A percentile compares a stretch with the other conserved stretches of the same genome.
These are phyloP conservation scores for Thyatira batis DNA, from an alignment of 2,888 invertebrate genomes.

Conservation along the genomic window DNA sequence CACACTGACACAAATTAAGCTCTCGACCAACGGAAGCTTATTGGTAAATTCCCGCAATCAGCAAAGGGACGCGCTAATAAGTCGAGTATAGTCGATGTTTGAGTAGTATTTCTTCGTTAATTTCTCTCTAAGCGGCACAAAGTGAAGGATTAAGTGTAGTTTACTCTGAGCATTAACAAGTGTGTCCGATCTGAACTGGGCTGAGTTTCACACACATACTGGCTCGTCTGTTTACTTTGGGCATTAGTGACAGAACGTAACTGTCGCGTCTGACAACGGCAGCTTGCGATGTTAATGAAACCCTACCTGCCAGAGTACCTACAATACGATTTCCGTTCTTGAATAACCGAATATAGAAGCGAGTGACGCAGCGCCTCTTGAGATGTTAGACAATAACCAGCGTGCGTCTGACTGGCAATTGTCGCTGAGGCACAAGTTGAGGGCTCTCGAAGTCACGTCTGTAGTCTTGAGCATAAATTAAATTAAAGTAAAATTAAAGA, in stretches of 20 bases:
- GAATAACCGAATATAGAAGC: slow-evolving; percentile 12
- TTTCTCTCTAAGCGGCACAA: slow-evolving; percentile 70
- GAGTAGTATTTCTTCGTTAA: slow-evolving; percentile 67
- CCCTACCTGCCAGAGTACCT: slow-evolving; percentile 10
- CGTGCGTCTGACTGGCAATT: slow-evolving; percentile 53
- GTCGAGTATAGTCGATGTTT: slow-evolving; percentile 55
- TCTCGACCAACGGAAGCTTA: slow-evolving; percentile 32
- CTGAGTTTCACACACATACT: slow-evolving; percentile 71
- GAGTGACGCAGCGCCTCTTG: slow-evolving; percentile 21
- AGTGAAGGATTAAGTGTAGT: slow-evolving; percentile 75
- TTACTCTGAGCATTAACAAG: slow-evolving; percentile 64
- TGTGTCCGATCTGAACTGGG: slow-evolving; percentile 64
- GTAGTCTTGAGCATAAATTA: slow-evolving; percentile 51
- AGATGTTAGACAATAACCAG: slow-evolving; percentile 53
- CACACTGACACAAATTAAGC: slow-evolving; percentile 49
- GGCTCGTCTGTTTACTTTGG: slow-evolving; percentile 53
- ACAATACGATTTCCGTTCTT: slow-evolving; percentile 2
- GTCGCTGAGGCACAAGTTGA: slow-evolving; percentile 32
- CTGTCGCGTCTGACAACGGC: slow-evolving; percentile 54
- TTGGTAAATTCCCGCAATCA: slow-evolving; percentile 49
- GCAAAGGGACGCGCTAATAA: slow-evolving; percentile 55
- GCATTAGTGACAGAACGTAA: slow-evolving; percentile 63
- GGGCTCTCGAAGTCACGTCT: slow-evolving; percentile 46
- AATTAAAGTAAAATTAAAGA: slow-evolving; percentile 77
- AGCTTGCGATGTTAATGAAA: slow-evolving; percentile 26